Evolutionary conservation across 2,888 invertebrate species (phyloP), one percentile per base, ranked within the genome.

Genomic region (Polymixis flavicincta): DNA sequence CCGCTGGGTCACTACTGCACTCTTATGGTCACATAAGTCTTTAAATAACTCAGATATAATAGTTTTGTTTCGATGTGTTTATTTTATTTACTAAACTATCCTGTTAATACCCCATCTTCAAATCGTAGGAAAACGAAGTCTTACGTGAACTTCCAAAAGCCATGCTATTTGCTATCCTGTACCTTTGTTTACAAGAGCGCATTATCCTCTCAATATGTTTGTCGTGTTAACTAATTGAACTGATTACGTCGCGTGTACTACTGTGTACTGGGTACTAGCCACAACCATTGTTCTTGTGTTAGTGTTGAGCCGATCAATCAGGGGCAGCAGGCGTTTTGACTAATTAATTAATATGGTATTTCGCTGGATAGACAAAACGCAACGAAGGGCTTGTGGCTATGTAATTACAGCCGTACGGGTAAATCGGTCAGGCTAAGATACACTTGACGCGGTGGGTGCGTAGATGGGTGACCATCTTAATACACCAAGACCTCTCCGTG

Each of bases 191-290:
- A 69, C 65, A 45, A 59, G 50, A 25, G 55, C 19, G 25, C 22
- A 69, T 32, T 66, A 42, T 25, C 45, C 45, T 60, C 52, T 61
- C 55, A 25, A 78, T 61, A 59, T 54, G 32, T 25, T 19, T 48
- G 55, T 65, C 28, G 14, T 66, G 68, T 79, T 37, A 52, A 68
- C 68, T 84, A 84, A 81, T 73, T 83, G 74, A 61, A 61, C 73
- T 69, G 80, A 83, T 69, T 80, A 69, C 50, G 52, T 65, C 42
- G 13, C 61, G 14, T 63, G 66, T 71, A n/a, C 13, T 59, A 14
- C 19, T 48, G 64, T 68, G 64, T 54, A 19, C 32, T n/a, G 11
- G 2, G 42, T 45, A 19, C 13, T 32, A 42, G 48, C n/a, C 48
- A 63, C 50, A 37, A n/a, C 28, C 42, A 55, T 80, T 83, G 80